Percentiles rank a stretch among this genome's conserved stretches.
These are phyloP conservation scores for Phaonia tiefii DNA, from an alignment of 2,888 invertebrate species.

Conservation along the genomic window DNA sequence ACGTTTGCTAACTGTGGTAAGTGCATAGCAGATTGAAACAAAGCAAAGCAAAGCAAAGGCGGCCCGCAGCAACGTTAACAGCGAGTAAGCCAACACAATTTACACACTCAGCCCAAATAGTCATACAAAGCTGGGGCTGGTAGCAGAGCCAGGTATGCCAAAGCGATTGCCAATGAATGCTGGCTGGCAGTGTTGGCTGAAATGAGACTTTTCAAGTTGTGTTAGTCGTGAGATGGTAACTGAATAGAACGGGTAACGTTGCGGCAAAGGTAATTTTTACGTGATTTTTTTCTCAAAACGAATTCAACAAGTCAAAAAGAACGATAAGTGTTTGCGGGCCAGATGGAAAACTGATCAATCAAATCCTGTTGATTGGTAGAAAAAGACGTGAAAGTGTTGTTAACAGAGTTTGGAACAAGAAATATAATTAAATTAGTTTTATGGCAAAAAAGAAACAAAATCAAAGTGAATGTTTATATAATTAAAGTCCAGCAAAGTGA, in stretches of 20 bases:
- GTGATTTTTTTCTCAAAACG: slow-evolving; percentile 25
- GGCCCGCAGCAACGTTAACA: slow-evolving; percentile 1
- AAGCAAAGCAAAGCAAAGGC: background rate
- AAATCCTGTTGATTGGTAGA: slow-evolving; percentile 2
- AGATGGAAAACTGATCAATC: background rate
- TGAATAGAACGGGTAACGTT: slow-evolving; percentile 75
- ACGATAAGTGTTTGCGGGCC: too few species aligned
- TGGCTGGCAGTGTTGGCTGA: slow-evolving; percentile 53
- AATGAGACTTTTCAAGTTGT: slow-evolving; percentile 57
- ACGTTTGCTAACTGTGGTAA: slow-evolving; percentile 62
- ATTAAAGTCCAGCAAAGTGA: slow-evolving; percentile 33
- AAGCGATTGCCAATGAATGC: slow-evolving; percentile 64
- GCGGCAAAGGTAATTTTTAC: slow-evolving; percentile 71
- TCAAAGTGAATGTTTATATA: slow-evolving; percentile 43
- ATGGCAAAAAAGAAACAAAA: slow-evolving; percentile 23
- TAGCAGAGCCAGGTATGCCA: slow-evolving; percentile 45
- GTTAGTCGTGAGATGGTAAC: slow-evolving; percentile 76
- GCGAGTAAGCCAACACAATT: slow-evolving; percentile 23
- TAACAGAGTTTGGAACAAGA: slow-evolving; percentile 1
- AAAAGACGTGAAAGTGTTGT: slow-evolving; percentile 37
- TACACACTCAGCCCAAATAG: slow-evolving; percentile 30
- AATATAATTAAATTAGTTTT: slow-evolving; percentile 5
- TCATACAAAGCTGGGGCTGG: slow-evolving; percentile 24
- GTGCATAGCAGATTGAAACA: slow-evolving; percentile 12
- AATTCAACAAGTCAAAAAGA: background rate